Base-by-base conservation (phyloP, 2,888 invertebrate species). In the Mallateleia sp. region DNA sequence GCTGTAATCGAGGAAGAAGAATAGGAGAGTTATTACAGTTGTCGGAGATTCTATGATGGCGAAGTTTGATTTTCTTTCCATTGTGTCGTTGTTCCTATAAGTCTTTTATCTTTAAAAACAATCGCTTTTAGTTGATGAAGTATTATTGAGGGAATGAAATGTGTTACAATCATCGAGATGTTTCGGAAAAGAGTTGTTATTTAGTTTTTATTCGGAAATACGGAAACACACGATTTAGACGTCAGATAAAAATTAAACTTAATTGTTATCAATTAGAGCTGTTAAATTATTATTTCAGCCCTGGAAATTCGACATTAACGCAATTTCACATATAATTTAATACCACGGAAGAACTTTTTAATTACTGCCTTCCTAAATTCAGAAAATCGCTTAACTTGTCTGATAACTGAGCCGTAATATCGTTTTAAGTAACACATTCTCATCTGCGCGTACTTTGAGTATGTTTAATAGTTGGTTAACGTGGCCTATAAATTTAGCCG, bases 41-140 rank as follows among this genome's bases (percentile, higher is more conserved):
- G 85, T 85, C 67, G 69, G 62, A 85, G 79, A 85, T 80, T 79
- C 75, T 60, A 28, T 56, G 80, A 69, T 80, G 80, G 58, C 38
- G 25, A 85, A 85, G 80, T 85, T 85, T 85, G 85, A 80, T 85
- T 85, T 85, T 85, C 80, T 69, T 85, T 75, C 80, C 69, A 85
- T 80, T 80, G 80, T 80, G 71, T 77, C 75, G 62, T 72, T 56
- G 67, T 74, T 80, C 74, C 79, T 79, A 45, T 60, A 67, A 84
- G 79, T 77, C 84, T 79, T 79, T 79, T 84, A 84, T 84, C 79
- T 79, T 66, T 24, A 47, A 79, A 85, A 85, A 75, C 74, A 80
- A 85, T 79, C 47, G 56, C 62, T 54, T 69, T 79, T 54, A 67
- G 56, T 34, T 80, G 62, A 74, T 62, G 74, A 74, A 79, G 72